Evolutionary conservation across 2,113 vertebrate genomes (phyloP).

Genomic region (Amphilophus citrinellus): DNA sequence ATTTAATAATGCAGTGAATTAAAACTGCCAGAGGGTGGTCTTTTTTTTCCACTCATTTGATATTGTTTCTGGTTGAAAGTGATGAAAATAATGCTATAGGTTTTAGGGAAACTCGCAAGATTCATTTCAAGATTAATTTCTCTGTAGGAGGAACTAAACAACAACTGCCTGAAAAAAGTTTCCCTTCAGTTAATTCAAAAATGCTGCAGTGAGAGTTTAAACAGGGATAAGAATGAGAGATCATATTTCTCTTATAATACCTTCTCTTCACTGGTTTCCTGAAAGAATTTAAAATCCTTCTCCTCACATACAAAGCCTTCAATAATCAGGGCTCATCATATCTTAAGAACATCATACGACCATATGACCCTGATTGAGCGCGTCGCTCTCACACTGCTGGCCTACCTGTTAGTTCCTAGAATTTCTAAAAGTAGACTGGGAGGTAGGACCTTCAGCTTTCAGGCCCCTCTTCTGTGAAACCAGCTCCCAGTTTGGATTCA

Average conservation of each 20-base stretch:
- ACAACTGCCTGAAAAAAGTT: neutral
- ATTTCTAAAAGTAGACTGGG: neutral
- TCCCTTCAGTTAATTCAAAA: neutral
- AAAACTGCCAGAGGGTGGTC: constrained; percentile 49
- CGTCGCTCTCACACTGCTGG: neutral
- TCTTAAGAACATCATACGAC: too few relatives aligned
- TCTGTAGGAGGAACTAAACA: constrained; percentile 20
- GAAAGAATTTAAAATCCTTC: neutral
- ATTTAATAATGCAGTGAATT: constrained; percentile 68
- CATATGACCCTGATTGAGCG: neutral
- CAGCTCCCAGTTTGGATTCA: neutral
- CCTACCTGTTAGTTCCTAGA: neutral
- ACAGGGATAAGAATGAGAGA: neutral
- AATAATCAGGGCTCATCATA: neutral
- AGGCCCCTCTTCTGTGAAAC: neutral
- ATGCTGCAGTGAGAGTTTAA: constrained; percentile 3
- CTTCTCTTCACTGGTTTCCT: neutral
- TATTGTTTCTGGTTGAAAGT: constrained; percentile 26
- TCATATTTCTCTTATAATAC: neutral
- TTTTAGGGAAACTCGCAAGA: constrained; percentile 21
- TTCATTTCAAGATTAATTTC: constrained; percentile 41
- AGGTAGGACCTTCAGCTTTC: neutral
- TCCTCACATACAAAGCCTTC: neutral
- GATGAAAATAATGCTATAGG: constrained; percentile 11
- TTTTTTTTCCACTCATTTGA: constrained; percentile 13